Evolutionary conservation across 1,140 invertebrate species (phyloP).

Genomic region (Drosophila malerkotliana): DNA sequence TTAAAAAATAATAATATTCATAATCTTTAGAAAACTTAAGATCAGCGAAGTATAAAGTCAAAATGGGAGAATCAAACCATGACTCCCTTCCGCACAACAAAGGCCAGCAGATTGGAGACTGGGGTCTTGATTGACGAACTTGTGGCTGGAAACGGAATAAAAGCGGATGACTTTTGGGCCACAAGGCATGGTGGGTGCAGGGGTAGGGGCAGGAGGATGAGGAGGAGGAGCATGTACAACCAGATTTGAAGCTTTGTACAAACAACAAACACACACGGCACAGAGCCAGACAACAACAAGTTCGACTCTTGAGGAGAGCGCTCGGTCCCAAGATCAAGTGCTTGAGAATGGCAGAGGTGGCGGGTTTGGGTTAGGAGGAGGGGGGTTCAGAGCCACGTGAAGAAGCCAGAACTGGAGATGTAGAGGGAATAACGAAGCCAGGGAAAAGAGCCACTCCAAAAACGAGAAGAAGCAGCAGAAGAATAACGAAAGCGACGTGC

Average conservation of each 20-base stretch:
- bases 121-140: slow-evolving; percentile 53
- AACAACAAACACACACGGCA: slow-evolving; percentile 62
- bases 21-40: slow-evolving; percentile 56
- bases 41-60: slow-evolving; percentile 23
- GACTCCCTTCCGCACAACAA: slow-evolving; percentile 54
- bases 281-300: slow-evolving; percentile 37
- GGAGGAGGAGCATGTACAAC: slow-evolving; percentile 56
- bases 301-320: slow-evolving; percentile 28
- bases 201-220: neutral
- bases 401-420: slow-evolving; percentile 30
- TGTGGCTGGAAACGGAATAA: slow-evolving; percentile 39
- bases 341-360: slow-evolving; percentile 45
- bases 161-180: slow-evolving; percentile 13
- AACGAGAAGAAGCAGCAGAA: slow-evolving; percentile 26
- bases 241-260: slow-evolving; percentile 81
- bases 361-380: neutral
- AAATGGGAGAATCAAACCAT: slow-evolving; percentile 22
- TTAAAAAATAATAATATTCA: too few relatives aligned
- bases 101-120: slow-evolving; percentile 32
- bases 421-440: slow-evolving; percentile 20
- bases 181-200: neutral
- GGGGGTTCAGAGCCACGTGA: slow-evolving; percentile 21
- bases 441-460: slow-evolving; percentile 50
- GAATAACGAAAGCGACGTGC: slow-evolving; percentile 56
- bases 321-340: slow-evolving; percentile 69